Conservation (phyloP, 2,113 vertebrate genomes). For the Seriola dumerili region DNA sequence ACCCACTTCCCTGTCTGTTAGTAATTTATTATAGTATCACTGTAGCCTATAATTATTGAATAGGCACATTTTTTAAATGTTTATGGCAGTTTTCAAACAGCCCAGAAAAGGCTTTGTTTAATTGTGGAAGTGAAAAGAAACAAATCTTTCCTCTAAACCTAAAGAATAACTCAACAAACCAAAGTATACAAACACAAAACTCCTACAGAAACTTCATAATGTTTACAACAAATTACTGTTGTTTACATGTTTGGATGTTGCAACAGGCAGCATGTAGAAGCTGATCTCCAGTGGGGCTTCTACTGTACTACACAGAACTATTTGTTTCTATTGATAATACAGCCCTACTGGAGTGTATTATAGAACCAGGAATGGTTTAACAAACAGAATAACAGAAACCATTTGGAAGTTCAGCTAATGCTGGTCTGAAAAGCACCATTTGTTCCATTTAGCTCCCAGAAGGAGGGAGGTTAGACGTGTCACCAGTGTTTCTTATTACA, state of each 20-base stretch:
- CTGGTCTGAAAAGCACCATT: constrained; percentile 17
- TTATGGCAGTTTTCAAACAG: constrained; percentile 32
- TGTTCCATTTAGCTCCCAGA: constrained; percentile 3
- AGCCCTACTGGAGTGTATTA: not conserved
- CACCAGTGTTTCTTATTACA: not conserved
- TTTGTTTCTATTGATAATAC: constrained; percentile 47
- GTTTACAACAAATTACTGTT: constrained; percentile 39
- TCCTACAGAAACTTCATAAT: constrained; percentile 27
- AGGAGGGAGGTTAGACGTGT: not conserved
- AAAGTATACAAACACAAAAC: constrained; percentile 44
- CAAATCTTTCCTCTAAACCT: constrained; percentile 3
- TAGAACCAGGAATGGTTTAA: constrained; percentile 4
- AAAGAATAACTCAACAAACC: constrained; percentile 24
- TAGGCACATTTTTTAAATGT: not conserved
- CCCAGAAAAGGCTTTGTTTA: constrained; percentile 15
- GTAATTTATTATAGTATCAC: not conserved
- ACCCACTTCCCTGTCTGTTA: not conserved
- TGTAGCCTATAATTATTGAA: not conserved
- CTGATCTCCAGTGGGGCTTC: constrained; percentile 15
- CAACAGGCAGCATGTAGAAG: constrained; percentile 12
- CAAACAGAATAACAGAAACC: constrained; percentile 17
- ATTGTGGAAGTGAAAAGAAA: constrained; percentile 13
- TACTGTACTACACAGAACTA: not conserved
- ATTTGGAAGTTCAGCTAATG: constrained; percentile 5
- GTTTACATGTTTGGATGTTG: constrained; percentile 44